Evolutionary conservation across 2,113 vertebrate species (phyloP).

Genomic region (Manacus vitellinus): DNA sequence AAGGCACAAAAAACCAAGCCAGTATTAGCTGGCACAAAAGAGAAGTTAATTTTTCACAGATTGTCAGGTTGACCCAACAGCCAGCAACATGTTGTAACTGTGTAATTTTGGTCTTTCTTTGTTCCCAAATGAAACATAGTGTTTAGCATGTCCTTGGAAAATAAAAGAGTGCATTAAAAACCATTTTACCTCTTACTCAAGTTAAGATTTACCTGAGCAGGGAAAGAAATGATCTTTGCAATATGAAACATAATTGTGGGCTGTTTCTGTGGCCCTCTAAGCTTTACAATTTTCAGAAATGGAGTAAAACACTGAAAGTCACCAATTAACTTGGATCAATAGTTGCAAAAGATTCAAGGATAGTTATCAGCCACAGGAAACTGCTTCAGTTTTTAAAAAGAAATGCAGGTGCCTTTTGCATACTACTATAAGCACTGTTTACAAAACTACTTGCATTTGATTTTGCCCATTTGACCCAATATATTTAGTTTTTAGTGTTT

Average conservation of each 20-base stretch:
- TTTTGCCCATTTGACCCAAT: background rate
- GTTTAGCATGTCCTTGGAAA: background rate
- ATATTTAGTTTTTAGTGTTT: background rate
- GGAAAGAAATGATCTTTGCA: background rate
- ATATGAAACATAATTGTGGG: background rate
- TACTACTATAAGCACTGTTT: background rate
- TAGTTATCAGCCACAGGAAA: background rate
- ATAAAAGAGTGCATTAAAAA: background rate
- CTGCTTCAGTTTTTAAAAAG: background rate
- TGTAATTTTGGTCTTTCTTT: background rate
- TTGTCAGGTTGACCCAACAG: background rate
- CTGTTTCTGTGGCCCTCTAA: background rate
- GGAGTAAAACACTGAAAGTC: background rate
- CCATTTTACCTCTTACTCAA: background rate
- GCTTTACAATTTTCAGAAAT: background rate
- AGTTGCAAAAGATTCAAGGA: background rate
- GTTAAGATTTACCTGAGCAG: background rate
- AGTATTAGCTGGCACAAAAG: background rate
- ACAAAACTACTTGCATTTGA: background rate
- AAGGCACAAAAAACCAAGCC: background rate
- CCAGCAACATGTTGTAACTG: background rate
- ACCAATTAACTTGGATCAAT: background rate
- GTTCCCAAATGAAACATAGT: background rate
- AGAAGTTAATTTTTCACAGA: background rate
- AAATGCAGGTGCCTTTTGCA: background rate